Conservation (phyloP, 2,113 vertebrate species). For the Nymphicus hollandicus region DNA sequence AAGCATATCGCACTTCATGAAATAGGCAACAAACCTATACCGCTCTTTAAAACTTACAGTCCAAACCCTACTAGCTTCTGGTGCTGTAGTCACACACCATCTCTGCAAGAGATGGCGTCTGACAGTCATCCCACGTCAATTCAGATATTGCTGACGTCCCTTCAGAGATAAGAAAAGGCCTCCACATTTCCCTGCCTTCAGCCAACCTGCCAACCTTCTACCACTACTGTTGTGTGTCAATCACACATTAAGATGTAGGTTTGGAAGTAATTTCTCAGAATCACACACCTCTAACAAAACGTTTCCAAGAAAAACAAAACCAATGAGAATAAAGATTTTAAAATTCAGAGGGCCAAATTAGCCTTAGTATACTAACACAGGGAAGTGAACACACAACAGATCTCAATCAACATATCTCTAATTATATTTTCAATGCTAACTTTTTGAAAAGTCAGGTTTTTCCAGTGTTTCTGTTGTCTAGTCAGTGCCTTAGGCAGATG, state of each 20-base stretch:
- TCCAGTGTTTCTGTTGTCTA: neutral
- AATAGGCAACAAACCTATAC: neutral
- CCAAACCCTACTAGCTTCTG: neutral
- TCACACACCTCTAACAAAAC: neutral
- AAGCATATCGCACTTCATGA: neutral
- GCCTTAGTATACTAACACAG: too few species aligned
- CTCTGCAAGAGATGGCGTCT: accelerated
- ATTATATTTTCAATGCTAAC: neutral
- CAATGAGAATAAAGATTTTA: neutral
- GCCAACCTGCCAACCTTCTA: neutral
- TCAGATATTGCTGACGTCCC: neutral
- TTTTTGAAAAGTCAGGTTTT: neutral
- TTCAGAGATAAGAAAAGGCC: neutral
- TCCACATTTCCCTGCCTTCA: neutral
- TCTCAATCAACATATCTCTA: neutral
- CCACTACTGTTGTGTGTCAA: neutral
- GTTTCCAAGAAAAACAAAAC: neutral
- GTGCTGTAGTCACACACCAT: neutral
- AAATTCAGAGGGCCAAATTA: neutral
- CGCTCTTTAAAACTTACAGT: neutral
- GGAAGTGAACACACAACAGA: neutral
- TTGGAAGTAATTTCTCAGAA: neutral
- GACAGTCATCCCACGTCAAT: accelerated
- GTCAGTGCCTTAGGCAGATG: neutral
- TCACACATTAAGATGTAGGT: neutral